phyloP scores from a whole-genome alignment of 1,140 invertebrate genomes.

The Bathynomus jamesi region DNA sequence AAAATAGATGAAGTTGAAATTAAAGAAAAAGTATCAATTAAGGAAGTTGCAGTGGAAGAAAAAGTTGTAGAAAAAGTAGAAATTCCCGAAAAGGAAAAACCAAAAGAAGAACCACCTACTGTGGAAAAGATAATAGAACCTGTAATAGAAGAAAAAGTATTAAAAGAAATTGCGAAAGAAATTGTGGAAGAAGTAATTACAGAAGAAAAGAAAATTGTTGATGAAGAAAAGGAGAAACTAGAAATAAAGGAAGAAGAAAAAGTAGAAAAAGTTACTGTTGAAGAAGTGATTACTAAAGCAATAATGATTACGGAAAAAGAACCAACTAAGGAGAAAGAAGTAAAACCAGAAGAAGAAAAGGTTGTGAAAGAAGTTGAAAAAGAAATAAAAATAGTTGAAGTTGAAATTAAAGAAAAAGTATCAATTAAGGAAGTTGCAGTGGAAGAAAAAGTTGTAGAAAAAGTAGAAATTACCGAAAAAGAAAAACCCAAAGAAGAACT shows the following conservation, averaged over 20 bases:
- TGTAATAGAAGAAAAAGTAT: neutral
- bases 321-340: neutral
- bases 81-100: neutral
- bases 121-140: neutral
- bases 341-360: neutral
- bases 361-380: neutral
- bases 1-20: neutral
- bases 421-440: neutral
- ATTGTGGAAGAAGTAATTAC: neutral
- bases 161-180: neutral
- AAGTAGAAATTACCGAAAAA: conserved; percentile 9
- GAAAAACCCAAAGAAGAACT: too few relatives aligned
- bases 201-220: neutral
- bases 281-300: neutral
- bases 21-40: neutral
- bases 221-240: neutral
- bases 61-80: neutral
- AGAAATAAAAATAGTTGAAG: conserved; percentile 4
- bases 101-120: neutral
- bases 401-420: neutral
- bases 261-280: neutral
- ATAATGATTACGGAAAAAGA: neutral
- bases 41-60: neutral
- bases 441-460: neutral
- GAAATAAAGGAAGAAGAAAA: neutral